phyloP scores from a whole-genome alignment of 2,113 vertebrate species.

The Macrotis lagotis region DNA sequence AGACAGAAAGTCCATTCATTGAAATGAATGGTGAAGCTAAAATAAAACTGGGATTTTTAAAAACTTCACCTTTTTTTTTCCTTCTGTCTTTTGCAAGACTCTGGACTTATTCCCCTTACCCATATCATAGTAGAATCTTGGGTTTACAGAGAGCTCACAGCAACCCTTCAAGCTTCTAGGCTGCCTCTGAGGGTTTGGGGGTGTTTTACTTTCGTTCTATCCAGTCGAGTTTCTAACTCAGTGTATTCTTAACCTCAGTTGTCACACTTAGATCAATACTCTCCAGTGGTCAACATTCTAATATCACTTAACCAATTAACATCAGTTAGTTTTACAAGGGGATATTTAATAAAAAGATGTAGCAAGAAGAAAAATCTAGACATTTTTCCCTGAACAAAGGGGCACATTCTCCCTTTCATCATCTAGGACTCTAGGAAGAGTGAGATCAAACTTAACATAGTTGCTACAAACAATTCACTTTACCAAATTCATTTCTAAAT shows the following conservation, averaged over 20 bases:
- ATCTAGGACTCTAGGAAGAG: not conserved
- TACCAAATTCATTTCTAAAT: not conserved
- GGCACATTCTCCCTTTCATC: not conserved
- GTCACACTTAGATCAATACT: not conserved
- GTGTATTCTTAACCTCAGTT: not conserved
- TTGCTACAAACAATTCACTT: not conserved
- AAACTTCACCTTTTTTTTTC: not conserved
- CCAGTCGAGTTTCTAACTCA: not conserved
- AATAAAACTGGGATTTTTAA: not conserved
- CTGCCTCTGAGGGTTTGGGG: not conserved
- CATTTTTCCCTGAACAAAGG: not conserved
- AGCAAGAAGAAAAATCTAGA: not conserved
- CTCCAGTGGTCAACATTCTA: not conserved
- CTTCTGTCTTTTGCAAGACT: not conserved
- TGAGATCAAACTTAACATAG: not conserved
- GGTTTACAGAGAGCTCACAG: not conserved
- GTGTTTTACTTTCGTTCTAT: not conserved
- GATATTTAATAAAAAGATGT: not conserved
- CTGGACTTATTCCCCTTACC: not conserved
- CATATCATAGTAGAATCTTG: not conserved
- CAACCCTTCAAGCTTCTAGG: not conserved
- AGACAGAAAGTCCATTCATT: not conserved
- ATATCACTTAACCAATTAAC: not conserved
- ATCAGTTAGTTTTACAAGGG: not conserved
- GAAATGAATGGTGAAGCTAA: not conserved